Base-by-base conservation (phyloP, 2,888 invertebrate species). In the Hirtodrosophila duncani region DNA sequence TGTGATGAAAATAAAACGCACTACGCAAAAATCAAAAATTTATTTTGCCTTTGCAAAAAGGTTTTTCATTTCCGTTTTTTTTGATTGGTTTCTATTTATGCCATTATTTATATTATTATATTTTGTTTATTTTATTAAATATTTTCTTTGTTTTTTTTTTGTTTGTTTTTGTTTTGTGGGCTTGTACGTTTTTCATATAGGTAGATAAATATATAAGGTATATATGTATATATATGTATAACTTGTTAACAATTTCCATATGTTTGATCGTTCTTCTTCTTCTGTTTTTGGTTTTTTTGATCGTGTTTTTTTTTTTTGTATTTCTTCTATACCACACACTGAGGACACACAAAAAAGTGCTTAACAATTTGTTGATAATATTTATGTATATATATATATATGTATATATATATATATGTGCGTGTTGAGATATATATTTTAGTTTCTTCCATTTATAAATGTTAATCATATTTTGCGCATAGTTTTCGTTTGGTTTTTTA, bases 1-100 rank as follows among this genome's bases (percentile, higher is more conserved):
- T 20, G 16, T 9, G 27, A n/a, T 49, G 23, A 44, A 71, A 70
- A 71, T 70, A 75, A 70, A 70, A 75, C 69, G 48, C 67, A 67
- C 51, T 61, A 56, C 45, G 61, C 67, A 64, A 71, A 75, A 71
- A 67, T 61, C 34, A 61, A 37, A 58, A 46, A 41, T 69, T 70
- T 75, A 71, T 75, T 69, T 38, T 56, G 34, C 52, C 36, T 39
- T 41, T 13, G 27, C 23, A 17, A 45, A 27, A 21, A n/a, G 29
- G 7, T 20, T 11, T 24, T 33, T 43, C 21, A 21, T 27, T 24
- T 26, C n/a, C 29, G 10, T 51, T 31, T 18, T n/a, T 20, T 16
- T 23, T 24, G 11, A 11, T 27, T 20, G n/a, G n/a, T 36, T 34
- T 42, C 37, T 42, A 11, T 27, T 29, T 14, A 52, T 23, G 46